Percentiles rank a stretch among this genome's conserved stretches.
Conservation (phyloP, 2,113 vertebrate genomes). For the Procapra przewalskii region DNA sequence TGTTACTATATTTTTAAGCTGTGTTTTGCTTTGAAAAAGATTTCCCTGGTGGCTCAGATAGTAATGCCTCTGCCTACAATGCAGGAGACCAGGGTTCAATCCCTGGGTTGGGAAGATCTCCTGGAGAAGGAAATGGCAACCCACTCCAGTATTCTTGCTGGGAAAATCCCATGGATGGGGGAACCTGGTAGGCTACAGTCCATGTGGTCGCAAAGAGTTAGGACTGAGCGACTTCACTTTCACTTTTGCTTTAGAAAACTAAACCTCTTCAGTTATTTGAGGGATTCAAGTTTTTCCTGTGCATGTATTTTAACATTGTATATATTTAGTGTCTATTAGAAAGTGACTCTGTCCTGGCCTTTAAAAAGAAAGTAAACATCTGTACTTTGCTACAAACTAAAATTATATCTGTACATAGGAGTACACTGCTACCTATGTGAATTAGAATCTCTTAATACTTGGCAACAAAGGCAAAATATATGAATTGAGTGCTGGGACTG, state of each 20-base stretch:
- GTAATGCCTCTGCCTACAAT: not conserved
- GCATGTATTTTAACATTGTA: not conserved
- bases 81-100: not conserved
- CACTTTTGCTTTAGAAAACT: not conserved
- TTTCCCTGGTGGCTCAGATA: not conserved
- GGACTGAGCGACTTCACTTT: not conserved
- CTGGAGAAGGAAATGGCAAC: not conserved
- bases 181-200: not conserved
- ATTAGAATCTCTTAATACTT: not conserved
- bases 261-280: not conserved
- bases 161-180: not conserved
- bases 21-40: not conserved
- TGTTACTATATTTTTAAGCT: not conserved
- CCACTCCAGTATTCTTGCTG: not conserved
- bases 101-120: not conserved
- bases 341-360: not conserved
- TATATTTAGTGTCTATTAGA: not conserved
- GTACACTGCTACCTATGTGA: not conserved
- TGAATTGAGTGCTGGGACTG: not conserved
- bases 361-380: not conserved
- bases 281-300: not conserved
- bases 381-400: not conserved
- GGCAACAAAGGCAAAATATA: not conserved
- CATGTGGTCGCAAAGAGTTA: not conserved
- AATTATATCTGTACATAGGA: not conserved